Base-by-base conservation (phyloP, 2,797 vertebrate genomes). In the Garrulus glandarius region DNA sequence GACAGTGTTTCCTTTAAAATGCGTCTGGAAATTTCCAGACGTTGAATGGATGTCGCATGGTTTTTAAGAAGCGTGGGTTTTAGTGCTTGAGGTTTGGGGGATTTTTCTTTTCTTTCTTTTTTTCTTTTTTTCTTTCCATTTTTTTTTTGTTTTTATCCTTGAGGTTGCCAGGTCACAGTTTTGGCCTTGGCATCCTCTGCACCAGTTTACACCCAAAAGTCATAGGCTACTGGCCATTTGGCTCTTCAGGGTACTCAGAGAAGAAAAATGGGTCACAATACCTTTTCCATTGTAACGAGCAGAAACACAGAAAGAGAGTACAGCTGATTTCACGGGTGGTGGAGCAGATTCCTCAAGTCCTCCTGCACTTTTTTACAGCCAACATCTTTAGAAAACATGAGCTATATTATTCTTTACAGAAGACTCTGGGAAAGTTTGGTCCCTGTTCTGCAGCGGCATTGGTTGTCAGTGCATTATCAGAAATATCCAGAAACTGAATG, bases 21-120 rank as follows among this genome's bases (percentile, higher is more conserved):
- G 7, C 27, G 32, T 50, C 56, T 91, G 61, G 72, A 92, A 87
- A 64, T 84, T 83, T 95, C 84, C 65, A 79, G 53, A 53, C 34
- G 19, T 19, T 76, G 30, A 88, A 56, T 37, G n/a, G 50, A 69
- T 19, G 37, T 86, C 26, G 9, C 43, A 19, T 3, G 0, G 7
- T 67, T 92, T 95, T 88, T 63, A 80, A 71, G 36, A 75, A 60
- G 10, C 16, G 10, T 59, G 15, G 0, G 21, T 46, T 77, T 76
- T 60, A 74, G 30, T 59, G 14, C 50, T 78, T 70, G 11, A 18
- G 29, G 36, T 24, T 41, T 14, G 14, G 6, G 30, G 6, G 15
- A 39, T 47, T 29, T 19, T 47, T 23, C 3, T 46, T 32, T 32
- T 5, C 9, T 14, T 22, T 15, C 9, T 9, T 26, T 9, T 11